These are phyloP conservation scores for Cephalopholis sonnerati DNA, from an alignment of 2,113 vertebrate genomes.

Conservation along the genomic window DNA sequence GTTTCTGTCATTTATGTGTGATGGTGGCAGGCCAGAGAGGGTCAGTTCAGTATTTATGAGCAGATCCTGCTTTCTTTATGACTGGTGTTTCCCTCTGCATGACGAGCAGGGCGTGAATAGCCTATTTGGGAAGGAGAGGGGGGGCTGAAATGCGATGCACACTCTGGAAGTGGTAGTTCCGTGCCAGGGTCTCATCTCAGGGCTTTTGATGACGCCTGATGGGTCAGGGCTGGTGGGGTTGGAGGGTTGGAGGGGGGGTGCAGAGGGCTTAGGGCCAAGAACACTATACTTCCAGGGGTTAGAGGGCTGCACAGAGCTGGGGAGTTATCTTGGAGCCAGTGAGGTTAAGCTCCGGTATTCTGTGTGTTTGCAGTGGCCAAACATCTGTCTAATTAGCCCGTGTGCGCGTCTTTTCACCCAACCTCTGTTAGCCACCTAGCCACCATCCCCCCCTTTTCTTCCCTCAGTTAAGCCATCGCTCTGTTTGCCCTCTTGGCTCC, in stretches of 20 bases:
- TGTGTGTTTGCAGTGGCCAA: slow-evolving; percentile 55
- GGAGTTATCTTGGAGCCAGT: slow-evolving; percentile 26
- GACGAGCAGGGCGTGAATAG: slow-evolving; percentile 52
- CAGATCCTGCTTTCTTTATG: slow-evolving; percentile 62
- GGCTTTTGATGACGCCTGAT: slow-evolving; percentile 49
- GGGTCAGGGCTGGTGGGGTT: slow-evolving; percentile 18
- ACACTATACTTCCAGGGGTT: slow-evolving; percentile 33
- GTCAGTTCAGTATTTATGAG: slow-evolving; percentile 62
- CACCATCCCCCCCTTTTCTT: background rate
- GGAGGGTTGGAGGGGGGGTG: background rate
- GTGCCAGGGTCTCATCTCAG: slow-evolving; percentile 44
- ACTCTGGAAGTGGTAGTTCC: slow-evolving; percentile 49
- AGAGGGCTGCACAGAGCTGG: slow-evolving; percentile 8
- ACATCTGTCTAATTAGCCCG: slow-evolving; percentile 42
- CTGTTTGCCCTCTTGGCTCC: slow-evolving; percentile 37
- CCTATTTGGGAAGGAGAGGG: background rate
- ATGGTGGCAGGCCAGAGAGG: slow-evolving; percentile 36
- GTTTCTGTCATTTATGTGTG: slow-evolving; percentile 55
- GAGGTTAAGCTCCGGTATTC: slow-evolving; percentile 53
- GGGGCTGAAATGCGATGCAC: slow-evolving; percentile 57
- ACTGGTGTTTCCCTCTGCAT: slow-evolving; percentile 73
- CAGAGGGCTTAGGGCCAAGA: slow-evolving; percentile 8
- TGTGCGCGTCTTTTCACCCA: background rate
- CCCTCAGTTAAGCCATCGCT: background rate
- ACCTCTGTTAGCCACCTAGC: background rate